Base-by-base conservation (phyloP, 2,797 vertebrate genomes). In the Cirrhinus molitorella region DNA sequence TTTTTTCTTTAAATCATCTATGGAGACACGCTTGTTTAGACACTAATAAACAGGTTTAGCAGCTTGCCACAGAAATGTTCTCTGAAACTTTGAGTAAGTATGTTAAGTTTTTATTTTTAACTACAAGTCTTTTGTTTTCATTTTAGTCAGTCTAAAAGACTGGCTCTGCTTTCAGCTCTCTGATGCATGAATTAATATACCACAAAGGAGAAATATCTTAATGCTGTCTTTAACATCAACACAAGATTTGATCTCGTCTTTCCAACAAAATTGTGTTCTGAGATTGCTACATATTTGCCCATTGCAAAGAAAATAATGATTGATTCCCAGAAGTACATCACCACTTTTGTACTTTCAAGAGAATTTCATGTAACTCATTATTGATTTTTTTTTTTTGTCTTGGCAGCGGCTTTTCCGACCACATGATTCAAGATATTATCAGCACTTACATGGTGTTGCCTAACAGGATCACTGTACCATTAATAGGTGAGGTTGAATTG, bases 361-460 rank as follows among this genome's bases (percentile, higher is more conserved):
- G 14, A 8, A 17, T 66, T 28, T 53, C 0, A 13, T 13, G 34
- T 59, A 43, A 43, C 9, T 25, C 9, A 61, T 49, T 37, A 14
- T 53, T 53, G 45, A 2, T 68, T 83, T 78, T 77, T 23, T 23
- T n/a, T n/a, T n/a, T n/a, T n/a, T n/a, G n/a, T n/a, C 51, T 82
- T 83, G 10, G 82, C 94, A 99, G 98, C 53, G 96, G 96, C 59
- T 94, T 99, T 91, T 98, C 98, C 10, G 96, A 99, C 87, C 97
- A 96, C 70, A 95, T 99, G 88, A 99, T 99, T 88, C 83, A 97
- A 94, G 98, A 99, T 88, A 95, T 99, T 68, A 99, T 99, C 93
- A 96, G 95, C 89, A 98, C 96, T 92, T 96, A 99, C 87, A 88
- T 99, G 94, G 98, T 99, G 85, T 95, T 99, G 88, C 98, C 98